These are phyloP conservation scores for Pholis gunnellus DNA, from an alignment of 2,113 vertebrate species.

Conservation along the genomic window DNA sequence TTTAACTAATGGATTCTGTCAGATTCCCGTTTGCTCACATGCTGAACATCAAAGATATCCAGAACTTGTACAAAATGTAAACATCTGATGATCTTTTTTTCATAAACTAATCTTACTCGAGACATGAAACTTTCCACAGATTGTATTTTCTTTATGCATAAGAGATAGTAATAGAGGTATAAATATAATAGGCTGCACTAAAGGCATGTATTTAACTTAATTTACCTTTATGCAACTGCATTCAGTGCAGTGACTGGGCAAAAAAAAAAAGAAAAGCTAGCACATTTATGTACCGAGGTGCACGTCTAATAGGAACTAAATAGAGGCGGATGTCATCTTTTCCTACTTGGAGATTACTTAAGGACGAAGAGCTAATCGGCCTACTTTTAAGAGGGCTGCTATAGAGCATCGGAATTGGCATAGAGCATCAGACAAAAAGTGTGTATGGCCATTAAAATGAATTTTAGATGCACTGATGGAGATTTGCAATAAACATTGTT, in stretches of 20 bases:
- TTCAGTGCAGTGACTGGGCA: not conserved
- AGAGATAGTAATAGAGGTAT: not conserved
- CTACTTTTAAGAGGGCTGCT: not conserved
- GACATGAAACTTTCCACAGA: not conserved
- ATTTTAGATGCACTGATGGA: slow-evolving; percentile 11
- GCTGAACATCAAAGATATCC: not conserved
- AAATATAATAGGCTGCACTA: not conserved
- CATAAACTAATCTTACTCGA: not conserved
- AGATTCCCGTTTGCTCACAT: not conserved
- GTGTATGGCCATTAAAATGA: not conserved
- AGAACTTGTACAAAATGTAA: not conserved
- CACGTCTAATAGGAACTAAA: not conserved
- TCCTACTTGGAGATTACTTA: not conserved
- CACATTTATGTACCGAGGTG: not conserved
- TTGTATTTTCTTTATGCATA: not conserved
- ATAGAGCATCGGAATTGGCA: not conserved
- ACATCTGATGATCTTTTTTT: not conserved
- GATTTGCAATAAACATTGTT: not conserved
- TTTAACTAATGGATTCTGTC: not conserved
- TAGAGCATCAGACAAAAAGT: not conserved
- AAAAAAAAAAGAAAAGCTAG: not conserved
- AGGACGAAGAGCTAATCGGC: not conserved
- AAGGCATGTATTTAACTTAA: no score
- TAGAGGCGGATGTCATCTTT: not conserved
- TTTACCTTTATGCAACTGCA: not conserved